Conservation (phyloP, 2,797 vertebrate genomes). For the Gambelia wislizenii region DNA sequence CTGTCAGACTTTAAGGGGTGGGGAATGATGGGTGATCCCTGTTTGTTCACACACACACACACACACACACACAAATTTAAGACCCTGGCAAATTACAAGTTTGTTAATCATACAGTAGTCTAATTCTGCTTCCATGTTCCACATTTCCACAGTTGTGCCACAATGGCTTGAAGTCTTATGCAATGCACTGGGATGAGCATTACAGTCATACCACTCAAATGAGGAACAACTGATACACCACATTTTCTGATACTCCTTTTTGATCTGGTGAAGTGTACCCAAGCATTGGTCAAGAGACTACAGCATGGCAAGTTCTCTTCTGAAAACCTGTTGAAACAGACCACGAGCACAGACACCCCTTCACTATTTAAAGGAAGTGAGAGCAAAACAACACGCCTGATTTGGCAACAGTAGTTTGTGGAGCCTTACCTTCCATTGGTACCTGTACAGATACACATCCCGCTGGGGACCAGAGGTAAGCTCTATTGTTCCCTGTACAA, state of each 20-base stretch:
- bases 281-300: no score
- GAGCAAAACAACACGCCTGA: rapidly evolving
- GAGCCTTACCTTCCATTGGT: constrained; percentile 86
- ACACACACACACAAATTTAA: no score
- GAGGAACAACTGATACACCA: no score
- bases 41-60: no score
- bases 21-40: no score
- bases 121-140: neutral
- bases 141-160: neutral
- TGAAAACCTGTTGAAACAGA: neutral
- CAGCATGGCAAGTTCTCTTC: neutral
- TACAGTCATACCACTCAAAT: no score
- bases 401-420: neutral
- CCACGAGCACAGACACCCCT: neutral
- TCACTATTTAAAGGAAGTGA: no score
- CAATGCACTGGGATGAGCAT: neutral
- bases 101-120: no score
- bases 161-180: neutral
- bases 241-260: no score
- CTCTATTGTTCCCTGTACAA: constrained; percentile 86
- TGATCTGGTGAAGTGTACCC: no score
- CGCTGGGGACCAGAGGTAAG: constrained; percentile 92
- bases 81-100: no score
- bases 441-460: constrained; percentile 91
- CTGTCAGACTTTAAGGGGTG: no score